Evolutionary conservation across 2,888 invertebrate genomes (phyloP).

Genomic region (Clanis bilineata): DNA sequence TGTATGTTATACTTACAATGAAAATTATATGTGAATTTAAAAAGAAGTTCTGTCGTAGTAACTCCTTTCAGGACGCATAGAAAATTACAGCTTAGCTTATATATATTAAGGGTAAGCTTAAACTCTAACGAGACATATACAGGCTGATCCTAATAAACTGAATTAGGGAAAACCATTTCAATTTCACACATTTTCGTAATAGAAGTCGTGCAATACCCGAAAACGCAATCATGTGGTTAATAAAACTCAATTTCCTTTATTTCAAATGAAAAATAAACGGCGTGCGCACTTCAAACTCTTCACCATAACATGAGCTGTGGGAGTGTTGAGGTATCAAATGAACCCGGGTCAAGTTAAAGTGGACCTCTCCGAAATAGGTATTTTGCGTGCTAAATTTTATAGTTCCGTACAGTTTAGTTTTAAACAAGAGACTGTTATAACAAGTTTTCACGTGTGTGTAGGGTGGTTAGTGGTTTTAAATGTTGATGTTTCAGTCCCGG

Average conservation of each 20-base stretch:
- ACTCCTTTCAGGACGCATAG: too few relatives aligned
- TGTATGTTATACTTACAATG: too few relatives aligned
- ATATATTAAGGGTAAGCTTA: background rate
- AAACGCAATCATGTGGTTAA: conserved; percentile 28
- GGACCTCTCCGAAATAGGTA: conserved; percentile 62
- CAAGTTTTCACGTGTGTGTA: conserved; percentile 1
- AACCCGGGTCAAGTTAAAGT: conserved; percentile 29
- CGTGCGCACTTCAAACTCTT: conserved; percentile 23
- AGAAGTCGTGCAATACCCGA: conserved; percentile 20
- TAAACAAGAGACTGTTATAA: conserved; percentile 9
- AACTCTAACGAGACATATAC: conserved; percentile 3
- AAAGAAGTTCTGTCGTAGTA: too few relatives aligned
- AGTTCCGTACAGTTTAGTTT: conserved; percentile 40
- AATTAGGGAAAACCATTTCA: conserved; percentile 27
- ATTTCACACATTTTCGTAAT: conserved; percentile 28
- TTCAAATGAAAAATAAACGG: conserved; percentile 30
- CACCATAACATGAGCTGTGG: conserved; percentile 35
- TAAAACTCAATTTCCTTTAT: conserved; percentile 43
- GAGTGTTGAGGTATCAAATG: conserved; percentile 1
- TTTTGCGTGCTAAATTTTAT: conserved; percentile 61
- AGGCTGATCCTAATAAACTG: conserved; percentile 29
- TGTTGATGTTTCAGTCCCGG: too few relatives aligned
- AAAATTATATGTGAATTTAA: too few relatives aligned
- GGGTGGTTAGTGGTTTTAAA: background rate
- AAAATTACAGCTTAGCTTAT: too few relatives aligned